Evolutionary conservation across 2,888 invertebrate genomes (phyloP), one percentile per base, ranked within the genome.

Genomic region (Synergus laeviventris): DNA sequence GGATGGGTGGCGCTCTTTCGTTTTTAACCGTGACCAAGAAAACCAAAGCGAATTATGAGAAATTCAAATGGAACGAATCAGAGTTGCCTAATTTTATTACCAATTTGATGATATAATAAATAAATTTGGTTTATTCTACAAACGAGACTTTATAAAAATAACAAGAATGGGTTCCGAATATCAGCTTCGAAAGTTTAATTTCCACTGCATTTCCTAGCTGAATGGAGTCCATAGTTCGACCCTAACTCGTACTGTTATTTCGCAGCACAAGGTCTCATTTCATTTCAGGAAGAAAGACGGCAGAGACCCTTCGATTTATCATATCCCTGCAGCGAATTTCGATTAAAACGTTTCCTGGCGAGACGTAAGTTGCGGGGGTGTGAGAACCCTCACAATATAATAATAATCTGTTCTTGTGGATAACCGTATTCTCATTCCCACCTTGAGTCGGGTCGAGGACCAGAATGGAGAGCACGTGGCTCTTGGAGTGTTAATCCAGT

Each of bases 391-490:
- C 75, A 24, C 75, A 45, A n/a, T 45, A 66, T 54, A 49, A 75
- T 64, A 38, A 49, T 64, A 75, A 75, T 75, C 66, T 66, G 12
- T 38, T 75, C 75, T 75, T 75, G 70, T 31, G 70, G 60, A 54
- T 70, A 66, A 70, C 70, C 75, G 42, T 75, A 75, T 64, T 62
- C 49, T 14, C 59, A 54, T 45, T 38, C 38, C 16, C 59, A 18
- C 38, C 21, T 39, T 39, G 31, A 56, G 21, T 56, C 16, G 59
- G 16, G 59, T 21, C 16, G 21, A 66, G 75, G 38, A 59, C 45
- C 61, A 73, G 62, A 62, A 70, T 70, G 9, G 49, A 45, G 70
- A 76, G 61, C 81, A 77, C 80, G 77, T 79, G 77, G 70, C 78
- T 74, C 39, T 49, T 79, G 61, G 18, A 81, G 79, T 76, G 70